Evolutionary conservation across 2,888 invertebrate genomes (phyloP).

Genomic region (Lycophotia porphyrea): DNA sequence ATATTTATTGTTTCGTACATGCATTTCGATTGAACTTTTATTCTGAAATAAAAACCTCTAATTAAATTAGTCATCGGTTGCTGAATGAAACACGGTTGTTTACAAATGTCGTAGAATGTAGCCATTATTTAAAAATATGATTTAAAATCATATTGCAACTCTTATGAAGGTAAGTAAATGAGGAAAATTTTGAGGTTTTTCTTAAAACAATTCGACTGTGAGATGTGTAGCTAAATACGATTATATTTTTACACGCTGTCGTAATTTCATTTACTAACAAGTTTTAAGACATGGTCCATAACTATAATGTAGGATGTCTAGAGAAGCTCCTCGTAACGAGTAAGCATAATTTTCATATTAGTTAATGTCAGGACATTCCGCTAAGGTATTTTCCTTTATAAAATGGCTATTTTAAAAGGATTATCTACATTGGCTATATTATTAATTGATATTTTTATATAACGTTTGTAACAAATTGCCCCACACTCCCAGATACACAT

Average conservation of each 20-base stretch:
- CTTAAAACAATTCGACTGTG: slow-evolving; percentile 3
- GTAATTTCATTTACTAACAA: slow-evolving; percentile 40
- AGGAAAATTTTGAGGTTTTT: background rate
- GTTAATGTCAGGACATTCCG: slow-evolving; percentile 65
- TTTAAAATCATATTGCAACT: background rate
- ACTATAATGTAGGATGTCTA: slow-evolving; percentile 41
- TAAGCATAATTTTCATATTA: slow-evolving; percentile 71
- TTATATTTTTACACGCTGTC: slow-evolving; percentile 29
- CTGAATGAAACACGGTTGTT: slow-evolving; percentile 43
- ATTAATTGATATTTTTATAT: slow-evolving; percentile 23
- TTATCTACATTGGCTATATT: slow-evolving; percentile 23
- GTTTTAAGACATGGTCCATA: slow-evolving; percentile 46
- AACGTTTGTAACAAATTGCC: slow-evolving; percentile 5
- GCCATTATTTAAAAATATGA: background rate
- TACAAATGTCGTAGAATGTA: slow-evolving; percentile 22
- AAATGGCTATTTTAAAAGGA: slow-evolving; percentile 23
- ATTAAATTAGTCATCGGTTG: slow-evolving; percentile 22
- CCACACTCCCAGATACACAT: background rate
- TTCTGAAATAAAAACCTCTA: slow-evolving; percentile 12
- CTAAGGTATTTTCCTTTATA: slow-evolving; percentile 41
- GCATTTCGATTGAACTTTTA: slow-evolving; percentile 39
- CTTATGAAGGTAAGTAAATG: background rate
- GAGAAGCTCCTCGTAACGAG: slow-evolving; percentile 40
- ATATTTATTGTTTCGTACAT: slow-evolving; percentile 10
- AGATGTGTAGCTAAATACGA: slow-evolving; percentile 8